These are phyloP conservation scores for Adelges cooleyi DNA, from an alignment of 1,140 invertebrate genomes.

Conservation along the genomic window DNA sequence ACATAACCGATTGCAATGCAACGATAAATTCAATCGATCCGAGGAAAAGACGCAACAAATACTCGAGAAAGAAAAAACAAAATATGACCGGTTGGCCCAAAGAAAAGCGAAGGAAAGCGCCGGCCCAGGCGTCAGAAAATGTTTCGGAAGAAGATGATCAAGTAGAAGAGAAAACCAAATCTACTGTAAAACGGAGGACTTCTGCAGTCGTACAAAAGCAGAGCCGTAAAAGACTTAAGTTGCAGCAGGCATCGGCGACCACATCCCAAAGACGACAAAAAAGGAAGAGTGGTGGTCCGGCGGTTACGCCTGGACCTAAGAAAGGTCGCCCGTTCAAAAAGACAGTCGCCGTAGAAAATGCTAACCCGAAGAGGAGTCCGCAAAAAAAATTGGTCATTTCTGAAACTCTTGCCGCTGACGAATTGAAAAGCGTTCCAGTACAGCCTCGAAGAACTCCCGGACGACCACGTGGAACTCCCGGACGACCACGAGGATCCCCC, in stretches of 20 bases:
- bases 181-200: background rate
- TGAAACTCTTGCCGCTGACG: too few relatives aligned
- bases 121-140: background rate
- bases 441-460: too few relatives aligned
- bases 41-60: background rate
- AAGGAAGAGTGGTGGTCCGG: too few relatives aligned
- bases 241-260: background rate
- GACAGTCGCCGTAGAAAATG: too few relatives aligned
- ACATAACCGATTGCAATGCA: background rate
- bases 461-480: too few relatives aligned
- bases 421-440: too few relatives aligned
- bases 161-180: background rate
- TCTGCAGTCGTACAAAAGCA: background rate
- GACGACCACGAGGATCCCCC: too few relatives aligned
- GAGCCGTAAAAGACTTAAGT: background rate
- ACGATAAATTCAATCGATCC: background rate
- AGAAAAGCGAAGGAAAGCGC: constrained; percentile 2
- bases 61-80: constrained; percentile 24
- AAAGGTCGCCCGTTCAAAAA: too few relatives aligned
- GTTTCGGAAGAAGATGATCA: background rate
- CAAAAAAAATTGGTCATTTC: too few relatives aligned
- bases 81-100: constrained; percentile 31
- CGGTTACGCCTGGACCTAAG: too few relatives aligned
- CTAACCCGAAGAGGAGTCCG: too few relatives aligned
- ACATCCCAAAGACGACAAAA: too few relatives aligned